Conservation (phyloP, 1,140 invertebrate species). For the Drosophila aff. region DNA sequence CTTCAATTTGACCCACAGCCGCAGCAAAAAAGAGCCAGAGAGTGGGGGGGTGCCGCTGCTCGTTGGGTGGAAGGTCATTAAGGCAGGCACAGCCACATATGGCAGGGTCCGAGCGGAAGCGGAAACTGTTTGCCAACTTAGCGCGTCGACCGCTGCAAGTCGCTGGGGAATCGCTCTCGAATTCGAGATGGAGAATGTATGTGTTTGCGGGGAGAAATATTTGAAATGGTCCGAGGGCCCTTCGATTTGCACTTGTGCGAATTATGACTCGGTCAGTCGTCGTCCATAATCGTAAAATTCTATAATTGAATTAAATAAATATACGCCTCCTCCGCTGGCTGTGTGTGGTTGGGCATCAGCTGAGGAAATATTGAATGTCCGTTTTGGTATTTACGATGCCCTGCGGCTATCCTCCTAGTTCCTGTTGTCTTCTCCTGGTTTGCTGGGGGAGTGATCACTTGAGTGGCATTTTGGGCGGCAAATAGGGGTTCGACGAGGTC, state of each 20-base stretch:
- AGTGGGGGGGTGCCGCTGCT: slow-evolving; percentile 28
- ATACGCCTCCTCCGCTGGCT: slow-evolving; percentile 13
- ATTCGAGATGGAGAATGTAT: neutral
- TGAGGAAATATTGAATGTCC: slow-evolving; percentile 71
- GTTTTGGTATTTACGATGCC: slow-evolving; percentile 61
- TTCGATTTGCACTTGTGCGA: slow-evolving; percentile 78
- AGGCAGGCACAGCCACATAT: slow-evolving; percentile 62
- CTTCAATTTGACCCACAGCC: slow-evolving; percentile 80
- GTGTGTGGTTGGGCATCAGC: slow-evolving; percentile 56
- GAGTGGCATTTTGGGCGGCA: slow-evolving; percentile 15
- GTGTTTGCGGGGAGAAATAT: slow-evolving; percentile 1
- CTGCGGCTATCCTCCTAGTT: slow-evolving; percentile 36
- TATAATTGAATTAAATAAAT: slow-evolving; percentile 84
- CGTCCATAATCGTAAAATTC: slow-evolving; percentile 79
- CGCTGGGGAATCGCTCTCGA: slow-evolving; percentile 62
- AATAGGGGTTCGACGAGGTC: neutral
- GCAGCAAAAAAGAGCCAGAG: slow-evolving; percentile 26
- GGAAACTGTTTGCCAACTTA: slow-evolving; percentile 81
- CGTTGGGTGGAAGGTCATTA: slow-evolving; percentile 67
- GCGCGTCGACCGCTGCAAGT: slow-evolving; percentile 50
- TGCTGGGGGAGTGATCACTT: slow-evolving; percentile 11
- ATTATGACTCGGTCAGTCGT: slow-evolving; percentile 68
- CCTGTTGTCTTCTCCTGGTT: slow-evolving; percentile 21
- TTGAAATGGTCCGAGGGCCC: slow-evolving; percentile 32
- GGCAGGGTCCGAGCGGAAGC: slow-evolving; percentile 63